phyloP scores from a whole-genome alignment of 2,797 vertebrate genomes.

The Esox masquinongy region DNA sequence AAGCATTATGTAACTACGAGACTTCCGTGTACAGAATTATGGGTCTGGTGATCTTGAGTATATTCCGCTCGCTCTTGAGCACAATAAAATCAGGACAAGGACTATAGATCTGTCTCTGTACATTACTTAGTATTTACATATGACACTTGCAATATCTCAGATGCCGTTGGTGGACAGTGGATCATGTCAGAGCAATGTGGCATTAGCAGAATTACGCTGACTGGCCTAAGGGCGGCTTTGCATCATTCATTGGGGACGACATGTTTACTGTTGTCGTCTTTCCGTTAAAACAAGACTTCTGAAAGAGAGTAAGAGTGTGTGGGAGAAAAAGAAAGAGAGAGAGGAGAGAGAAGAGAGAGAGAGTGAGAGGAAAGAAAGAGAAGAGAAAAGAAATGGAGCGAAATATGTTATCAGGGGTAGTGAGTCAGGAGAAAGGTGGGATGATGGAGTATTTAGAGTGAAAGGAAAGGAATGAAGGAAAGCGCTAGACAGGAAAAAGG shows the following conservation, averaged over 20 bases:
- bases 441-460: neutral
- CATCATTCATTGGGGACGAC: too few species aligned
- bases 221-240: too few species aligned
- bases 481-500: neutral
- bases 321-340: neutral
- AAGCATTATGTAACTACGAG: constrained; percentile 32
- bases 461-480: neutral
- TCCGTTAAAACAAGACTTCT: neutral
- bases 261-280: neutral
- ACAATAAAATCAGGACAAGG: too few species aligned
- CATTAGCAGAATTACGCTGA: too few species aligned
- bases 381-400: constrained; percentile 22
- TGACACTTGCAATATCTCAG: too few species aligned
- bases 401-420: neutral
- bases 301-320: neutral
- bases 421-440: neutral
- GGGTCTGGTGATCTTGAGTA: constrained; percentile 42
- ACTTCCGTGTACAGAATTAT: constrained; percentile 42
- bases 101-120: too few species aligned
- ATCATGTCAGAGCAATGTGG: too few species aligned
- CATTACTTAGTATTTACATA: too few species aligned
- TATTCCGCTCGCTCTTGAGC: neutral
- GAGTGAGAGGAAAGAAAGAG: constrained; percentile 15
- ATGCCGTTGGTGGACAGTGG: too few species aligned
- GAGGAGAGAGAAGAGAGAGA: constrained; percentile 25